Conservation (phyloP, 2,797 vertebrate species). For the Gadopsis marmoratus region DNA sequence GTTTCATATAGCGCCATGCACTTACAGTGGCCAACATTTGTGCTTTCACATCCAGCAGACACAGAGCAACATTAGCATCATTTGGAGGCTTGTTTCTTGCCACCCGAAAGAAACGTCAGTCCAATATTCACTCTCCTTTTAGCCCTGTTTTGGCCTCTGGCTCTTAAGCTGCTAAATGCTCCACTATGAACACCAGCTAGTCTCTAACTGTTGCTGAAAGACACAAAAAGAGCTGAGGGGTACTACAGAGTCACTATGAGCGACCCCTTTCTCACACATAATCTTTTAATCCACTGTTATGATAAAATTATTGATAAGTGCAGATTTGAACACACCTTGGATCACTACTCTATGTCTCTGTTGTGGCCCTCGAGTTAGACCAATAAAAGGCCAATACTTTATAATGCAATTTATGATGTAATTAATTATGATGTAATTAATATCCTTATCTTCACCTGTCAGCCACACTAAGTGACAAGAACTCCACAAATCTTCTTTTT, state of each 20-base stretch:
- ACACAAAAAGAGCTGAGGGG: not conserved
- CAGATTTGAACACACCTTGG: not conserved
- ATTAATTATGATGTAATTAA: not conserved
- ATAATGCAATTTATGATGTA: not conserved
- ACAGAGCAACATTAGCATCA: not conserved
- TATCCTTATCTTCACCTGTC: not conserved
- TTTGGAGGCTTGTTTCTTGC: not conserved
- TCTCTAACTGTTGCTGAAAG: not conserved
- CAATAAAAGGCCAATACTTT: not conserved
- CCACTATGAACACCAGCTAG: not conserved
- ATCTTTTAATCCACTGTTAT: not conserved
- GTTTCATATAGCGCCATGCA: too few species aligned
- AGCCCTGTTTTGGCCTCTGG: constrained; percentile 5
- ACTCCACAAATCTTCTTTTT: constrained; percentile 17
- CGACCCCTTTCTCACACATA: not conserved
- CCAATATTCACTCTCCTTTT: not conserved
- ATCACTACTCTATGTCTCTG: not conserved
- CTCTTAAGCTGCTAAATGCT: not conserved
- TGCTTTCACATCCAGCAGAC: not conserved
- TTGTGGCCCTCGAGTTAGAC: not conserved
- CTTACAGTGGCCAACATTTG: not conserved
- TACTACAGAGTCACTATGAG: not conserved
- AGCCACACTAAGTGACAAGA: not conserved
- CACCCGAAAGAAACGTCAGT: not conserved
- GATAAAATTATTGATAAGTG: not conserved